phyloP scores from a whole-genome alignment of 2,113 vertebrate genomes.

The Struthio camelus region DNA sequence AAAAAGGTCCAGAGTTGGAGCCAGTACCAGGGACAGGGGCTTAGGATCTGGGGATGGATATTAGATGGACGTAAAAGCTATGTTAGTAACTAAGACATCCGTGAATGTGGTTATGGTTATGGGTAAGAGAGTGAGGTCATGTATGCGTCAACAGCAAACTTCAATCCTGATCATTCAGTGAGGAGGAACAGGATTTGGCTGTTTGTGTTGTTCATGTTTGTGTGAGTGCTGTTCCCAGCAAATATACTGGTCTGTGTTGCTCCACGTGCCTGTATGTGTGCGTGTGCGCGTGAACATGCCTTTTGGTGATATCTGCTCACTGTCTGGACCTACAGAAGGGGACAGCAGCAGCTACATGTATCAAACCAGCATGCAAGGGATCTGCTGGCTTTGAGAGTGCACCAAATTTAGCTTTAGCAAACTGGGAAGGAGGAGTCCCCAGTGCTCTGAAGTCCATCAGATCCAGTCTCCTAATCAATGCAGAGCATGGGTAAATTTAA shows the following conservation, averaged over 20 bases:
- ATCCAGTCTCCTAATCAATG: neutral
- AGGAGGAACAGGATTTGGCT: neutral
- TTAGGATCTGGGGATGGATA: neutral
- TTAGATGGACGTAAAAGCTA: neutral
- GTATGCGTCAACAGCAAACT: neutral
- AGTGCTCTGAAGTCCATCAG: neutral
- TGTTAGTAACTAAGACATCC: neutral
- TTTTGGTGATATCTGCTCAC: neutral
- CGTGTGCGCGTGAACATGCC: fast-evolving
- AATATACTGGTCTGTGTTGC: neutral
- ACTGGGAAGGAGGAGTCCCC: neutral
- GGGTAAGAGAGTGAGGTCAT: neutral
- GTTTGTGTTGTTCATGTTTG: neutral
- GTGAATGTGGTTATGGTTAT: neutral
- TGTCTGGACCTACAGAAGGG: neutral
- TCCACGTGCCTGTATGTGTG: neutral
- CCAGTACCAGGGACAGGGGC: neutral
- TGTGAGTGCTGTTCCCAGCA: neutral
- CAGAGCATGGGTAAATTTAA: neutral
- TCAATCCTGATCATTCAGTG: neutral
- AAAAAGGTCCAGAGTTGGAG: neutral
- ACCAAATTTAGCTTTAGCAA: fast-evolving
- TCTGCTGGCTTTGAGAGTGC: neutral
- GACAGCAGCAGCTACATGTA: neutral
- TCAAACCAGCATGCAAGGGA: too few species aligned